These are phyloP conservation scores for Patiria miniata DNA, from an alignment of 35 echinoderm and acorn worm species.

Conservation along the genomic window DNA sequence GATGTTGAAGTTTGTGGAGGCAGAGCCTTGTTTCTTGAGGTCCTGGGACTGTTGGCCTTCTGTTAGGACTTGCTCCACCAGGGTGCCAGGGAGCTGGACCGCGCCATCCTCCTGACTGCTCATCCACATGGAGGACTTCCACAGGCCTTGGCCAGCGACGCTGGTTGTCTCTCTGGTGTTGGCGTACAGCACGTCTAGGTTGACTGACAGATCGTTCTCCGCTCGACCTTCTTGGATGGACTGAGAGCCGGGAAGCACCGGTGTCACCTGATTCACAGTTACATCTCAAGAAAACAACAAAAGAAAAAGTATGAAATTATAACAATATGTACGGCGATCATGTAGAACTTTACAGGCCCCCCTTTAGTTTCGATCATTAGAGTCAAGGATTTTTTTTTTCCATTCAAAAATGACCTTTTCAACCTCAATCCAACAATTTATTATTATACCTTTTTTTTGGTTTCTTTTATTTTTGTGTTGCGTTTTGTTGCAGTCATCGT, in stretches of 20 bases:
- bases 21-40: not conserved
- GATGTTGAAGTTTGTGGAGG: not conserved
- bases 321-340: too few relatives aligned
- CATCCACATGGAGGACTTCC: not conserved
- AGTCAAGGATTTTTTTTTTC: too few relatives aligned
- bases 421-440: too few relatives aligned
- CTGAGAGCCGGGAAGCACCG: not conserved
- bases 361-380: too few relatives aligned
- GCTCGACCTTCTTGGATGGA: not conserved
- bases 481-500: too few relatives aligned
- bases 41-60: constrained; percentile 7
- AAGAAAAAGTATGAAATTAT: not conserved
- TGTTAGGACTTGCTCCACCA: not conserved
- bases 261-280: not conserved
- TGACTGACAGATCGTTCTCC: not conserved
- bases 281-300: not conserved
- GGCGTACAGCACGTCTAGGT: not conserved
- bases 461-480: too few relatives aligned
- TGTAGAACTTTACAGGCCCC: too few relatives aligned
- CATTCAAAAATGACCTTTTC: too few relatives aligned
- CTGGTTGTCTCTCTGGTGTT: not conserved
- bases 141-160: not conserved
- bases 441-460: too few relatives aligned
- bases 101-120: not conserved
- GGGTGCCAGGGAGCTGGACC: not conserved